Evolutionary conservation across 2,888 invertebrate species (phyloP), one percentile per base, ranked within the genome.

Genomic region (Melieria crassipennis): DNA sequence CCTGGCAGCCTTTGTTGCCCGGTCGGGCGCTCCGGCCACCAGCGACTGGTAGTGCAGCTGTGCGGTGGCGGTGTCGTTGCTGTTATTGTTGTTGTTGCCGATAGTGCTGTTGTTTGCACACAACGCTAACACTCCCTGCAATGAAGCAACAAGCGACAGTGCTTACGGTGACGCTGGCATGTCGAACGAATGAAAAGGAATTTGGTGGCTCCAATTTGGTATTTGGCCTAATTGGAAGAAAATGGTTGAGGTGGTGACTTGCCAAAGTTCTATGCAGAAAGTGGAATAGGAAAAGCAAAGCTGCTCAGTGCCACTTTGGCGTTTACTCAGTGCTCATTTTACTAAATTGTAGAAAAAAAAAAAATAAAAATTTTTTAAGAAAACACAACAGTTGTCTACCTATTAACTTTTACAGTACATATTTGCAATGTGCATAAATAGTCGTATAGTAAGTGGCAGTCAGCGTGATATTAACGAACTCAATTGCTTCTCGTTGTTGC

Each of bases 141-240:
- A 58, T 58, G 58, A 58, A 58, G 58, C 58, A 58, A 58, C 58
- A 58, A 58, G 58, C 58, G 58, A 42, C 16, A 30, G 30, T 30
- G 30, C 30, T 30, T 30, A 30, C 30, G 30, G 30, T 30, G 30
- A 30, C 30, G 30, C 30, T 30, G 30, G 30, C 30, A 30, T 30
- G 30, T 30, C 30, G 30, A 30, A 30, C 30, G 30, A 30, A 30
- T 30, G 30, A 30, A 30, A 30, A 30, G 1, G 30, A 30, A 30
- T 30, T 30, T 30, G 7, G 13, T 67, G 45, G 45, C 42, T 48
- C 16, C 43, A 13, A 67, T 50, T 67, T 50, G 60, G 52, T 58
- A 67, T 60, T 60, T 58, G 67, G 11, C 67, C 60, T 67, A 67
- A 67, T 60, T 67, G 67, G 67, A 50, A 11, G 52, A 60, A 30